Evolutionary conservation across 2,797 vertebrate species (phyloP).

Genomic region (Pseudopleuronectes americanus): DNA sequence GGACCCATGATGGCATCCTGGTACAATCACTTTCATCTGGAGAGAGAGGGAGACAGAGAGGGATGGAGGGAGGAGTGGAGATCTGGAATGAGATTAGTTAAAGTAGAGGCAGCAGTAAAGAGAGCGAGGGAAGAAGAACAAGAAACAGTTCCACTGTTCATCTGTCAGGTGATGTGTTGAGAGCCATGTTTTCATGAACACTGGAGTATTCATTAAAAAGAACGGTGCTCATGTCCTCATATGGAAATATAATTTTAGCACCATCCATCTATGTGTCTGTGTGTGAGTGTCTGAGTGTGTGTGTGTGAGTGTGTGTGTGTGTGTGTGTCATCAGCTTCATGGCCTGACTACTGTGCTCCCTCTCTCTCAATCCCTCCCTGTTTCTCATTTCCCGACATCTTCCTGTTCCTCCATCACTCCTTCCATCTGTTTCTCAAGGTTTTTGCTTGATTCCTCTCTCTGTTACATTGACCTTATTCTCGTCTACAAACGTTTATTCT

Average conservation of each 20-base stretch:
- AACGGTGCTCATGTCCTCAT: slow-evolving; percentile 18
- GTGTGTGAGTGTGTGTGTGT: slow-evolving; percentile 16
- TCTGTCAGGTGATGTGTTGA: background rate
- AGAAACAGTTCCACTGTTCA: slow-evolving; percentile 13
- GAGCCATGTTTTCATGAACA: slow-evolving; percentile 23
- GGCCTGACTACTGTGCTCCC: slow-evolving; percentile 14
- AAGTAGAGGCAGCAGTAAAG: background rate
- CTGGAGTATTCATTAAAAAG: slow-evolving; percentile 33
- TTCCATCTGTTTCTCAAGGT: slow-evolving; percentile 12
- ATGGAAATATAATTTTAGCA: slow-evolving; percentile 45
- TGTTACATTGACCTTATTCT: no score
- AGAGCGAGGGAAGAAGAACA: background rate
- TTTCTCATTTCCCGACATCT: slow-evolving; percentile 1
- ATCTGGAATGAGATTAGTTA: background rate
- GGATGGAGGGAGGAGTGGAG: no score
- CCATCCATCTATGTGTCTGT: background rate
- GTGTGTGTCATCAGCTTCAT: slow-evolving; percentile 35
- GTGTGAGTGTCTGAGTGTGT: no score
- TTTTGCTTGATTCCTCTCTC: no score
- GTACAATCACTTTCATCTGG: slow-evolving; percentile 25
- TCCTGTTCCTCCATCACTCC: slow-evolving; percentile 19
- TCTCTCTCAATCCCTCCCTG: background rate
- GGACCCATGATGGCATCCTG: slow-evolving; percentile 32
- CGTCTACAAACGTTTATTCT: no score
- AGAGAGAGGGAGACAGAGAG: background rate